Base-by-base conservation (phyloP, 2,888 invertebrate genomes). In the Microchrysa polita region DNA sequence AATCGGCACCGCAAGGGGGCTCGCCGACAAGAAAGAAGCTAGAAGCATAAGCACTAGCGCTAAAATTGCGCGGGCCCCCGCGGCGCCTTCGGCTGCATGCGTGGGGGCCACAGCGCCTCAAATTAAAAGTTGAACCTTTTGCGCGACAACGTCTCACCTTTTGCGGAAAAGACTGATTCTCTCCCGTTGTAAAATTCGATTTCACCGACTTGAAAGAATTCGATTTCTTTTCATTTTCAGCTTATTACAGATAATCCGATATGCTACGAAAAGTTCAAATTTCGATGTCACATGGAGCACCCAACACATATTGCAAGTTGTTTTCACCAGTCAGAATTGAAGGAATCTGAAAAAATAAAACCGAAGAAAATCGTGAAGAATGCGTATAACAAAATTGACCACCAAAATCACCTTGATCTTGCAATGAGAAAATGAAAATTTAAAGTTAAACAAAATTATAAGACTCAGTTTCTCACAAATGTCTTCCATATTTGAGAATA, bases 21-120 rank as follows among this genome's bases (percentile, higher is more conserved):
- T 79, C 79, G 80, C 81, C 80, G 81, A 80, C 75, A 80, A 76
- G 71, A 77, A 77, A 78, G 80, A 81, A 80, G 82, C 78, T 79
- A 81, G 78, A 77, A 83, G 79, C 79, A 82, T 79, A 79, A 80
- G 73, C 75, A 80, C 74, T 77, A 80, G 79, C 77, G 81, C 79
- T 76, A 79, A 74, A 78, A 79, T 75, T 79, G 79, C 81, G 81
- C 80, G 81, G 82, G 83, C 84, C 84, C 83, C 83, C 83, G 84
- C 84, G 84, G 83, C 83, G 83, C 83, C 83, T 80, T 80, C 81
- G 80, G 80, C 81, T 81, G 83, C 80, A 81, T 81, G 79, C 83
- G 81, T 82, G 83, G 84, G 84, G 84, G 83, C 84, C 83, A 83
- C 83, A 83, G 81, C 81, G 82, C 81, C 80, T 80, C 79, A 80